These are phyloP conservation scores for Diploscapter pachys DNA, from an alignment of 1,140 invertebrate genomes.

Conservation along the genomic window DNA sequence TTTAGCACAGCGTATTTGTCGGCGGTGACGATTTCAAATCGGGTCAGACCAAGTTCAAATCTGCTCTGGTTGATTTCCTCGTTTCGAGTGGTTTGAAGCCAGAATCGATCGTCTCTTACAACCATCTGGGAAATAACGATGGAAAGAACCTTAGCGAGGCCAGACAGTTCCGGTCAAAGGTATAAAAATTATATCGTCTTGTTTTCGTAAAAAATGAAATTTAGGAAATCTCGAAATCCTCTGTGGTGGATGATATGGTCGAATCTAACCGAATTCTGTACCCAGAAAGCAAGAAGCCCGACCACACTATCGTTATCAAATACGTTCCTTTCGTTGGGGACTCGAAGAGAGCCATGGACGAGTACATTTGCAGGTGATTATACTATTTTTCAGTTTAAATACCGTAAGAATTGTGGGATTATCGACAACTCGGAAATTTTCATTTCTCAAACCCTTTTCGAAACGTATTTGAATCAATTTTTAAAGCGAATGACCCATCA, in stretches of 20 bases:
- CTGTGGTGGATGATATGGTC: conserved; percentile 93
- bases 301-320: conserved; percentile 91
- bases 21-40: conserved; percentile 94
- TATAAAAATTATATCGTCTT: conserved; percentile 39
- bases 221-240: conserved; percentile 80
- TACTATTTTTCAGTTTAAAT: too few relatives aligned
- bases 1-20: conserved; percentile 71
- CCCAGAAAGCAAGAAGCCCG: conserved; percentile 73
- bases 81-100: conserved; percentile 88
- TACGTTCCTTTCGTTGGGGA: conserved; percentile 94
- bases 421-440: too few relatives aligned
- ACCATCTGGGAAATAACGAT: conserved; percentile 95
- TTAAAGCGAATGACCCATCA: too few relatives aligned
- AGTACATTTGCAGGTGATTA: conserved; percentile 74
- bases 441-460: too few relatives aligned
- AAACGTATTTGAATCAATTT: too few relatives aligned
- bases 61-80: conserved; percentile 88
- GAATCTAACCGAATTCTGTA: conserved; percentile 80
- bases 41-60: conserved; percentile 93
- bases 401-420: too few relatives aligned
- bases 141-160: conserved; percentile 91
- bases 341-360: conserved; percentile 92
- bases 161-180: conserved; percentile 74
- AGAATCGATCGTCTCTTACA: conserved; percentile 93
- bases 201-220: background rate